Evolutionary conservation across 2,797 vertebrate genomes (phyloP).

Genomic region (Diplodus puntazzo): DNA sequence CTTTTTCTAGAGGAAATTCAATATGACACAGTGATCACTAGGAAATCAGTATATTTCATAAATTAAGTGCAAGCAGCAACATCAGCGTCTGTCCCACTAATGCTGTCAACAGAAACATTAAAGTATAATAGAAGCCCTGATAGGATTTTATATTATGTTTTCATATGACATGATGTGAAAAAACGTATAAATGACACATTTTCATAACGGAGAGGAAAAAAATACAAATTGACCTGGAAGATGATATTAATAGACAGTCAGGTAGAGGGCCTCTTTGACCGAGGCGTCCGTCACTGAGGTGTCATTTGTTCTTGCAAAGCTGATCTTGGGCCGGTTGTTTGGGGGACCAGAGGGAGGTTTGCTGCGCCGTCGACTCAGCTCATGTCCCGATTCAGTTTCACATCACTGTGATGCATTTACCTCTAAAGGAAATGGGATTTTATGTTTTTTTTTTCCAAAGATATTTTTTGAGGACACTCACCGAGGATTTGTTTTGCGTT

Average conservation of each 20-base stretch:
- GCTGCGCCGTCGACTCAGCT: slow-evolving; percentile 16
- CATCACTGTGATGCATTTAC: slow-evolving; percentile 32
- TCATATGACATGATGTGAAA: slow-evolving; percentile 45
- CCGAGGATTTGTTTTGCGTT: slow-evolving; percentile 27
- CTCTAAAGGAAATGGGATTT: slow-evolving; percentile 6
- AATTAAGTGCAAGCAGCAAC: slow-evolving; percentile 67
- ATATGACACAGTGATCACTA: slow-evolving; percentile 47
- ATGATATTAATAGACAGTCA: slow-evolving; percentile 20
- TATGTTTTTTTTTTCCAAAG: not conserved
- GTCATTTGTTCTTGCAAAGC: slow-evolving; percentile 65
- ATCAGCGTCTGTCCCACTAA: slow-evolving; percentile 20
- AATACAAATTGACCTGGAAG: slow-evolving; percentile 46
- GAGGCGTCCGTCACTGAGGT: slow-evolving; percentile 57
- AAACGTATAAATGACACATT: slow-evolving; percentile 39
- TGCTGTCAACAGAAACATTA: slow-evolving; percentile 11
- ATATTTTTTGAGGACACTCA: slow-evolving; percentile 26
- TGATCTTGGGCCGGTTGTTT: slow-evolving; percentile 42
- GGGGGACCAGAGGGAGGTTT: slow-evolving; percentile 16
- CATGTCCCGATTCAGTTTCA: slow-evolving; percentile 29
- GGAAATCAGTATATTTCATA: slow-evolving; percentile 43
- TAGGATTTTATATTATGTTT: slow-evolving; percentile 42
- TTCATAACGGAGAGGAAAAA: slow-evolving; percentile 33
- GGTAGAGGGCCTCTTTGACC: slow-evolving; percentile 30
- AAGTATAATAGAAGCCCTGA: slow-evolving; percentile 62
- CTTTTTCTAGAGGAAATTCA: slow-evolving; percentile 30